Conservation (phyloP, 2,113 vertebrate genomes). For the Scomber scombrus region DNA sequence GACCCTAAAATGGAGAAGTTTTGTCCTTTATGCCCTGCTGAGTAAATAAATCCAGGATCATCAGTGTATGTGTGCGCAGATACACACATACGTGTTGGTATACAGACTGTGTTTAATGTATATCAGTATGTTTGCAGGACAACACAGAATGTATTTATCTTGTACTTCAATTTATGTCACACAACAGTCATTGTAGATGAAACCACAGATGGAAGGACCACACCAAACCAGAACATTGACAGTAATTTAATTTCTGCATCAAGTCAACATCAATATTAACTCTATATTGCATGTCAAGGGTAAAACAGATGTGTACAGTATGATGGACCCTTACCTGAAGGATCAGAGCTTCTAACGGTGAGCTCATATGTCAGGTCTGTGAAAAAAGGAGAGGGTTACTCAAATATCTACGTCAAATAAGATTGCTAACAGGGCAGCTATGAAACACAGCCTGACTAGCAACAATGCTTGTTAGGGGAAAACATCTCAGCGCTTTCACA, state of each 20-base stretch:
- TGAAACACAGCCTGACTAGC: slow-evolving; percentile 17
- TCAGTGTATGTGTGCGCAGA: no score
- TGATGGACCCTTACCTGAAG: slow-evolving; percentile 87
- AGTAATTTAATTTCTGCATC: not conserved
- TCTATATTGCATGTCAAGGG: not conserved
- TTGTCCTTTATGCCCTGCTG: no score
- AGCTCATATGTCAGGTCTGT: slow-evolving; percentile 97
- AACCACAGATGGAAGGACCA: not conserved
- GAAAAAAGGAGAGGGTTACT: slow-evolving; percentile 64
- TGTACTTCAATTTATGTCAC: not conserved
- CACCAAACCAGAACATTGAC: not conserved
- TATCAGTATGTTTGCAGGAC: no score
- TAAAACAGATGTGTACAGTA: slow-evolving; percentile 3
- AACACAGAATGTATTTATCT: no score
- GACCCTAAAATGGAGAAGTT: no score
- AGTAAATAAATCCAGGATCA: no score
- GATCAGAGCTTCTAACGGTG: slow-evolving; percentile 91
- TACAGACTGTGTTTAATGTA: no score
- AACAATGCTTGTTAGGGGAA: slow-evolving; percentile 9
- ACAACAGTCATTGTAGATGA: not conserved
- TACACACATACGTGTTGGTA: no score
- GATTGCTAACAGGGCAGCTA: slow-evolving; percentile 15
- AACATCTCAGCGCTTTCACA: slow-evolving; percentile 11
- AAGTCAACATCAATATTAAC: slow-evolving; percentile 1
- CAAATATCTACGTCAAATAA: not conserved